Percentiles rank a stretch among this genome's conserved stretches.
Conservation (phyloP, 2,113 vertebrate species). For the Ailuropoda melanoleuca region DNA sequence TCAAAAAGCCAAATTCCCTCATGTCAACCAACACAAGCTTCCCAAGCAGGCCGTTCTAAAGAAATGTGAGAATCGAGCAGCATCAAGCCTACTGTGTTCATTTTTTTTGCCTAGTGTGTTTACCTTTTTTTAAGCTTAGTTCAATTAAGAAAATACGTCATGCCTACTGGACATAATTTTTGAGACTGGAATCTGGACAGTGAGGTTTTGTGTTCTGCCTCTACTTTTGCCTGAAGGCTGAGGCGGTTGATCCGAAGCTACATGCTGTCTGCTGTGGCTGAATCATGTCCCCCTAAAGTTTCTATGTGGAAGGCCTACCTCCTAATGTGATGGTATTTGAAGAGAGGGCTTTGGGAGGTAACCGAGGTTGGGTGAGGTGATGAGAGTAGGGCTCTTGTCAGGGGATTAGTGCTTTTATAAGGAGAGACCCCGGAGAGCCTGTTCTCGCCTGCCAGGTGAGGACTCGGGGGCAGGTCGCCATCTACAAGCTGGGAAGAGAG, state of each 20-base stretch:
- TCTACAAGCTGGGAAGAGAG: background rate
- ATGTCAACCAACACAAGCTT: background rate
- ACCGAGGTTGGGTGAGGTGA: background rate
- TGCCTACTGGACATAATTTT: background rate
- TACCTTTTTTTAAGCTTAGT: background rate
- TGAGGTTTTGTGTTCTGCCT: background rate
- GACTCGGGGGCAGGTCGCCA: no score
- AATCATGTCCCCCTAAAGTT: background rate
- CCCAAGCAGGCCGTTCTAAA: background rate
- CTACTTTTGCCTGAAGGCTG: background rate
- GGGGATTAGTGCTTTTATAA: background rate
- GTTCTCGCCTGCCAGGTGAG: background rate
- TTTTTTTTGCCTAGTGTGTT: background rate
- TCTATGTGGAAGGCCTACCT: background rate
- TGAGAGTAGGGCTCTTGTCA: background rate
- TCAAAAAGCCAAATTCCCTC: background rate
- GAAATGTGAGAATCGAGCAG: background rate
- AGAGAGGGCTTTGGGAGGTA: background rate
- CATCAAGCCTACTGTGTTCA: background rate
- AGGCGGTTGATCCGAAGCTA: background rate
- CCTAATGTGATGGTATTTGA: background rate
- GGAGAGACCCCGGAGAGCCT: background rate
- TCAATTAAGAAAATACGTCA: background rate
- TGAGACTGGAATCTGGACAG: background rate
- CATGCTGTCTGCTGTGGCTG: background rate